phyloP scores from a whole-genome alignment of 2,113 vertebrate species.

The Talpa occidentalis region DNA sequence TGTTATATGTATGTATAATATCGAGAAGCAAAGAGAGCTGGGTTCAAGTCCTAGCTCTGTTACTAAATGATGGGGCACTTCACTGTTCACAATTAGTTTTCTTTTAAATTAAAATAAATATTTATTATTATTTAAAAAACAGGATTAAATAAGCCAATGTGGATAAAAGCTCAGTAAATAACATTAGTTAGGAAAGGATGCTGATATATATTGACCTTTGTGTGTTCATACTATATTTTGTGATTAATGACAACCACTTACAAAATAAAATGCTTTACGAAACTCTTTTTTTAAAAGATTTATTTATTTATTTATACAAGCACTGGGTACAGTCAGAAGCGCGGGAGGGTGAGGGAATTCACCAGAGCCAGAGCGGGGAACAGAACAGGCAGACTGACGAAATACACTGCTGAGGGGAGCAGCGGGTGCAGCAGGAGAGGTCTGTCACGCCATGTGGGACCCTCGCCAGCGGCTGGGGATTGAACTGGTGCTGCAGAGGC shows the following conservation, averaged over 20 bases:
- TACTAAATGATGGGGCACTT: neutral
- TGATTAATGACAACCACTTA: neutral
- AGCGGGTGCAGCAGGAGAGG: no score
- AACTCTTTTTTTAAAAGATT: no score
- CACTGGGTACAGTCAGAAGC: no score
- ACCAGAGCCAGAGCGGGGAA: no score
- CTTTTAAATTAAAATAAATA: no score
- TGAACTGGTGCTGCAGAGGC: no score
- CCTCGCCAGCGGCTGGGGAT: no score
- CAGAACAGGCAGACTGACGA: no score
- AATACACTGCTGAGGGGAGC: no score
- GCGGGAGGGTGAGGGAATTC: no score
- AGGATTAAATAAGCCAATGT: constrained; percentile 8
- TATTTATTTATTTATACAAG: no score
- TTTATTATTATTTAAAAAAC: neutral
- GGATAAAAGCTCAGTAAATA: neutral
- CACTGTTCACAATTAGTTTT: neutral
- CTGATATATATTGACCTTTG: neutral
- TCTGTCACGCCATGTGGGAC: no score
- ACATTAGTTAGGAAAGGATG: neutral
- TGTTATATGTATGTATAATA: neutral
- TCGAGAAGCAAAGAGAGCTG: neutral
- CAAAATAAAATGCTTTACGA: neutral
- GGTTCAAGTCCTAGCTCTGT: neutral
- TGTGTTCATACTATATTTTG: constrained; percentile 22